Base-by-base conservation (phyloP, 2,888 invertebrate species). In the Coenonympha glycerion region DNA sequence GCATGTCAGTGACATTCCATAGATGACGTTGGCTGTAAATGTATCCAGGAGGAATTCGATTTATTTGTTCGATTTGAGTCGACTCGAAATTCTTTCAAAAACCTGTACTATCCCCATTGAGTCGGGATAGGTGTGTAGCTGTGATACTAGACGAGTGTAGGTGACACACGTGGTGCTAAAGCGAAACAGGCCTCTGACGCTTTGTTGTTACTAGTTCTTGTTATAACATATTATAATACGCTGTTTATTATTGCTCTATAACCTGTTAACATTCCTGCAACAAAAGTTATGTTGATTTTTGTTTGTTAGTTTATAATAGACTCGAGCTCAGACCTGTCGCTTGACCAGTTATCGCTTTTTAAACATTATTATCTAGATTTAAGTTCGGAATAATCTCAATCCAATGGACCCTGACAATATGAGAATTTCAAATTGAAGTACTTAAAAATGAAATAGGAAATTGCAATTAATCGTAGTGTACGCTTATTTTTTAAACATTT, bases 221-320 rank as follows among this genome's bases (percentile, higher is more conserved):
- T 85, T 83, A 68, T 79, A 71, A 39, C 26, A 66, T 71, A 63
- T 70, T 72, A 68, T 71, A 73, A 70, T 70, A 66, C 73, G 66
- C 75, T 77, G 76, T 84, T 83, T 79, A 78, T 77, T 76, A 76
- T 80, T 77, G 76, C 80, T 80, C 76, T 76, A 73, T 74, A 74
- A 74, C 79, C 79, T 84, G 77, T 85, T 85, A 82, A 86, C 86
- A 86, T 86, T 86, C 86, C 86, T 80, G 79, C 79, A 77, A 76
- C 75, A 73, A 81, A 78, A 74, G 71, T 77, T 78, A 81, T 79
- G 83, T 85, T 84, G 79, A 79, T 74, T 84, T 83, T 83, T 84
- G 79, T 83, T 84, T 79, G 60, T 76, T 85, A 84, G 76, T 78
- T 79, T 73, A 76, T 77, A 74, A 68, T 73, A 71, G 76, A 79